A percentile compares a stretch with the other conserved stretches of the same genome.
These are phyloP conservation scores for Falco rusticolus DNA, from an alignment of 2,797 vertebrate species.

Conservation along the genomic window DNA sequence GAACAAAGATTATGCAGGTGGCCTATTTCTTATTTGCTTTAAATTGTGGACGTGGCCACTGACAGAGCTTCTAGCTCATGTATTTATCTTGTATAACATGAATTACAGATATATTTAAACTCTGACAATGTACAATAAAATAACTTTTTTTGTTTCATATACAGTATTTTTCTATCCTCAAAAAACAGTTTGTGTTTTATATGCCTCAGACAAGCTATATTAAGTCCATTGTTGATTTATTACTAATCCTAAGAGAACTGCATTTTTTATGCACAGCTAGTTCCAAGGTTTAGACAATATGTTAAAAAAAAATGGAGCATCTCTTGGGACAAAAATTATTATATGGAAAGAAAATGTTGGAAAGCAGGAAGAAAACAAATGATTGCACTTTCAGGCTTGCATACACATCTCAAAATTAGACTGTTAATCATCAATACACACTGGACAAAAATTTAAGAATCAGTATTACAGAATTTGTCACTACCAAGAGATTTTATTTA, in stretches of 20 bases:
- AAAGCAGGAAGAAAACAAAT: neutral
- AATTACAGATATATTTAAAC: neutral
- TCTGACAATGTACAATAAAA: neutral
- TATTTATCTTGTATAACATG: neutral
- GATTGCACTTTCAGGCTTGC: neutral
- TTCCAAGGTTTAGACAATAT: constrained; percentile 7
- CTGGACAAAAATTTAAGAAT: neutral
- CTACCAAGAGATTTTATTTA: neutral
- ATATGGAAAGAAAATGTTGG: neutral
- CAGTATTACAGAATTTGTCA: neutral
- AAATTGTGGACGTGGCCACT: neutral
- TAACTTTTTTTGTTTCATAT: neutral
- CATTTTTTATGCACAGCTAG: constrained; percentile 24
- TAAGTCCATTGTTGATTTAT: neutral
- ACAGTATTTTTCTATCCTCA: neutral
- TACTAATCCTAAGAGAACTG: constrained; percentile 20
- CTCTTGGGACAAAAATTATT: neutral
- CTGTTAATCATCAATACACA: neutral
- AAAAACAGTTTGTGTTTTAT: neutral
- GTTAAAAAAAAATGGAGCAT: neutral
- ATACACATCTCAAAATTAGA: neutral
- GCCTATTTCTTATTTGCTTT: neutral
- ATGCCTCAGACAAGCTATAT: neutral
- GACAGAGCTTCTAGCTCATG: neutral
- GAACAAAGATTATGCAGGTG: neutral